Percentiles rank a stretch among this genome's conserved stretches.
Evolutionary conservation across 2,888 invertebrate genomes (phyloP).

Genomic region (Trichogramma dendrolimi): DNA sequence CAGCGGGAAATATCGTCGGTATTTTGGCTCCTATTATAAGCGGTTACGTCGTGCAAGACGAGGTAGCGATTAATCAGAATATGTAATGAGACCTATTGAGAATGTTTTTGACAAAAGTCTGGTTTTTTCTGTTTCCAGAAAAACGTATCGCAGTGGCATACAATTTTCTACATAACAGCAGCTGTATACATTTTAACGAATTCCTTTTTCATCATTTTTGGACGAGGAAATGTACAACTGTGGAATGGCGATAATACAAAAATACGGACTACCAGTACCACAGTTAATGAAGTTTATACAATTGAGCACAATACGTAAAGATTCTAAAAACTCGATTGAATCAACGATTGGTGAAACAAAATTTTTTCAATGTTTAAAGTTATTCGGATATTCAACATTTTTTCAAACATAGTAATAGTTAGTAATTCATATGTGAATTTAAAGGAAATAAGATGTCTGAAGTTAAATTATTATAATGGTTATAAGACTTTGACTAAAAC

Average conservation of each 20-base stretch:
- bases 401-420: no score
- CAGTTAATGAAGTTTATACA: no score
- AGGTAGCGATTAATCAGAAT: constrained; percentile 38
- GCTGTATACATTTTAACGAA: constrained; percentile 60
- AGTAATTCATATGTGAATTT: no score
- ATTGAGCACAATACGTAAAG: no score
- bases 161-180: constrained; percentile 63
- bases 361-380: no score
- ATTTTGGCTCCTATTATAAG: constrained; percentile 51
- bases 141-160: constrained; percentile 58
- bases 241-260: constrained; percentile 55
- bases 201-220: constrained; percentile 60
- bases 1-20: constrained; percentile 50
- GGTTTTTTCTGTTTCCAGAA: constrained; percentile 50
- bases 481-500: no score
- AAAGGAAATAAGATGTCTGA: no score
- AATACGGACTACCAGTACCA: no score
- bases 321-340: no score
- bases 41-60: constrained; percentile 43
- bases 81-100: constrained; percentile 4
- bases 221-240: constrained; percentile 58
- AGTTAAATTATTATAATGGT: no score
- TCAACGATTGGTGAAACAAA: no score
- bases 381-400: no score
- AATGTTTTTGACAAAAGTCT: background rate